These are phyloP conservation scores for Schlechtendalia chinensis DNA, from an alignment of 1,140 invertebrate genomes.

Conservation along the genomic window DNA sequence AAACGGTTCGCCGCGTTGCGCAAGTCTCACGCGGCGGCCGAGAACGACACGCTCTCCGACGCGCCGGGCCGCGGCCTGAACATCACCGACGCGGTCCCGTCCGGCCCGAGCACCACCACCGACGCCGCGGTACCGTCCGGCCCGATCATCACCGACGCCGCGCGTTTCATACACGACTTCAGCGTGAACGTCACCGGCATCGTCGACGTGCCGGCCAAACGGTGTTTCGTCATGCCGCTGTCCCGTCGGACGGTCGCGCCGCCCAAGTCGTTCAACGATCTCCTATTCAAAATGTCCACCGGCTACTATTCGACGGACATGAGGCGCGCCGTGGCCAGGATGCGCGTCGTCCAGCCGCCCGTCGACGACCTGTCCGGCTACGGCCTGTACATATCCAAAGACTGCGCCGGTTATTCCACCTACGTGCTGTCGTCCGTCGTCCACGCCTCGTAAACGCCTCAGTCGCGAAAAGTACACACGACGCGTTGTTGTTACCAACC, in stretches of 20 bases:
- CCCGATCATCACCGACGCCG: constrained; percentile 61
- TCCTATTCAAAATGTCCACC: constrained; percentile 73
- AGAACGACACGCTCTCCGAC: neutral
- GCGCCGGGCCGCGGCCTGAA: no score
- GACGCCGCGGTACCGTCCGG: neutral
- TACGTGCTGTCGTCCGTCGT: constrained; percentile 70
- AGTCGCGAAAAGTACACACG: neutral
- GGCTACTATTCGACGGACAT: constrained; percentile 83
- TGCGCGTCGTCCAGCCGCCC: constrained; percentile 71
- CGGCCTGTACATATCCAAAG: constrained; percentile 69
- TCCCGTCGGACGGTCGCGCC: constrained; percentile 73
- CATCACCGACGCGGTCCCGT: no score
- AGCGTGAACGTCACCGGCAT: constrained; percentile 71
- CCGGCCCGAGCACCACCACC: neutral
- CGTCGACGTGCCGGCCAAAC: constrained; percentile 72
- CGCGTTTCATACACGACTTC: constrained; percentile 89
- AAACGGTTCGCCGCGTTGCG: neutral
- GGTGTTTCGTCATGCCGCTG: constrained; percentile 87
- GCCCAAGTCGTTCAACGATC: constrained; percentile 73
- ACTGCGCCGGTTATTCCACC: constrained; percentile 69
- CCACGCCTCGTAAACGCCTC: constrained; percentile 55
- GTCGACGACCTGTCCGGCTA: constrained; percentile 66
- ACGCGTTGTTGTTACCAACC: no score
- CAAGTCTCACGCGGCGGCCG: constrained; percentile 2
- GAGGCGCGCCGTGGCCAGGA: constrained; percentile 71